These are phyloP conservation scores for Drosophila punjabiensis DNA, from an alignment of 1,140 invertebrate genomes.

Conservation along the genomic window DNA sequence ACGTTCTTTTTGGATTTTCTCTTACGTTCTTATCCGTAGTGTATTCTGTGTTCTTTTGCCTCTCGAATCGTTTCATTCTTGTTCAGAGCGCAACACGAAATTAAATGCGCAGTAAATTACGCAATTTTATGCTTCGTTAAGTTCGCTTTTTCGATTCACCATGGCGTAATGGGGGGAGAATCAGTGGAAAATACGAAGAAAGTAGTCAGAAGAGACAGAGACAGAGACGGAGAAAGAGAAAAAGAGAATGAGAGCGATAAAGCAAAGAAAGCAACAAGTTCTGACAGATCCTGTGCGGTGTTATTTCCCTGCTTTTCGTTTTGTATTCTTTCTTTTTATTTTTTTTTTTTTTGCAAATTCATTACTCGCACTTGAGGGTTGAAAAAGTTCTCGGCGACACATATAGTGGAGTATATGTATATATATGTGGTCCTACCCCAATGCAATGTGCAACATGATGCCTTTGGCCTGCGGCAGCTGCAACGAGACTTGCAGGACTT, in stretches of 20 bases:
- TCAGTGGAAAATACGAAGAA: conserved; percentile 34
- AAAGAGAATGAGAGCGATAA: background rate
- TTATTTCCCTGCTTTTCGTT: conserved; percentile 3
- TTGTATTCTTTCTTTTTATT: background rate
- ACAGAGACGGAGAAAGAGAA: too few species aligned
- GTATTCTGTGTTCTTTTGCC: conserved; percentile 31
- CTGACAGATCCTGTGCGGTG: conserved; percentile 36
- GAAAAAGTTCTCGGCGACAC: conserved; percentile 42
- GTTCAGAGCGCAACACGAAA: conserved; percentile 71
- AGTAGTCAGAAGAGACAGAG: conserved; percentile 22
- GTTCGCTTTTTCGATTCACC: conserved; percentile 44
- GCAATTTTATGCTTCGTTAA: conserved; percentile 81
- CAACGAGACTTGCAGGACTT: conserved; percentile 65
- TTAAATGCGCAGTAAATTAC: conserved; percentile 83
- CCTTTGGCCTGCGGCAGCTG: conserved; percentile 61
- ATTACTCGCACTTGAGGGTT: conserved; percentile 47
- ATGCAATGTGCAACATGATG: conserved; percentile 68
- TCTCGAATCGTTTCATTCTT: conserved; percentile 63
- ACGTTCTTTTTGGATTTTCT: conserved; percentile 17
- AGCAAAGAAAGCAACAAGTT: conserved; percentile 52
- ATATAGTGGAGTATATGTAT: conserved; percentile 1
- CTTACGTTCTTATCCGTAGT: conserved; percentile 20
- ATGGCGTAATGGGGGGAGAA: conserved; percentile 13
- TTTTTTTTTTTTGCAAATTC: conserved; percentile 17
- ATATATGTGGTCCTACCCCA: conserved; percentile 66